Evolutionary conservation across 2,113 vertebrate species (phyloP), one percentile per base, ranked within the genome.

Genomic region (Otis tarda): DNA sequence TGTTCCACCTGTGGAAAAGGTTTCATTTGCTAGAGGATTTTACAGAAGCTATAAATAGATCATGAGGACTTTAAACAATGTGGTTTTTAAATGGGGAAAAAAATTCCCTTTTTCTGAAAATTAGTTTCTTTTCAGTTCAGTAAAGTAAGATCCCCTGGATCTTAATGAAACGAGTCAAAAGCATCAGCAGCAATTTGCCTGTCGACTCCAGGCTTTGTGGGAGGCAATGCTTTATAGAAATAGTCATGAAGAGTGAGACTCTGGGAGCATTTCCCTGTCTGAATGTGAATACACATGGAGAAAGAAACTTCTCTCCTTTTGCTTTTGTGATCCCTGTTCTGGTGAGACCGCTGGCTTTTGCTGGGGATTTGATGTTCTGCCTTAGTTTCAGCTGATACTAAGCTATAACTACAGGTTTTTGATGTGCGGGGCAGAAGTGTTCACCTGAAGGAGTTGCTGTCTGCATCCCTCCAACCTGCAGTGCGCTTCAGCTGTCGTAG

Each of bases 31-130:
- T 83, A 35, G 73, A 77, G 93, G 88, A 60, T 67, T 93, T 86
- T 91, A 45, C 50, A 78, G 92, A 87, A 79, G 35, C 94, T 95
- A 3, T 95, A 82, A 94, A 82, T 83, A 94, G n/a, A n/a, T 94
- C 88, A 84, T 15, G 17, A 89, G 76, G 27, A 76, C 70, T 70
- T 93, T 24, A 95, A 90, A 64, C 23, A 10, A 14, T 31, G 21
- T 65, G 64, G 55, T 49, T 87, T 95, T 90, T 53, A 93, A 90
- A 94, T 88, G 30, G 18, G 18, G 61, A 73, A 57, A 71, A 68
- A 53, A 14, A 5, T 37, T 57, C 24, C 13, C 14, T 80, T 7
- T 16, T 83, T 83, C 49, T 78, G 68, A 86, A 83, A 81, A 55
- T 6, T 4, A 14, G 21, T 64, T 35, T 73, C 6, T 47, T 89